A percentile compares a stretch with the other conserved stretches of the same genome.
These are phyloP conservation scores for Diarsia dahlii DNA, from an alignment of 2,888 invertebrate species.

Conservation along the genomic window DNA sequence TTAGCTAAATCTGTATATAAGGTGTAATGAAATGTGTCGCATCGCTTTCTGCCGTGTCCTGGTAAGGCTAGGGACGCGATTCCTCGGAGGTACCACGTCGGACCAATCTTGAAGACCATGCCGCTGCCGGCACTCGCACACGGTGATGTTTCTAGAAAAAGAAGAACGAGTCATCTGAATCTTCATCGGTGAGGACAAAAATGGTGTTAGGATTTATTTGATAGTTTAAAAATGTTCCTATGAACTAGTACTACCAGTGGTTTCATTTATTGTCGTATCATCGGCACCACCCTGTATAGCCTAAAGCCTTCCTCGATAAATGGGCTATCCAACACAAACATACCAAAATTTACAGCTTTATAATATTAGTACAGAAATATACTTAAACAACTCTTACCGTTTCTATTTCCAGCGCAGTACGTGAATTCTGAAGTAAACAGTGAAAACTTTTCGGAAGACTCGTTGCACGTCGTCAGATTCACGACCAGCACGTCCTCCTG, in stretches of 20 bases:
- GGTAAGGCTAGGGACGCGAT: constrained; percentile 20
- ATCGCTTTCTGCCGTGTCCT: constrained; percentile 12
- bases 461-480: constrained; percentile 13
- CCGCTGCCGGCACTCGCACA: constrained; percentile 25
- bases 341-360: too few relatives aligned
- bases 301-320: too few relatives aligned
- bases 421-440: constrained; percentile 86
- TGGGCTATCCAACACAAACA: too few relatives aligned
- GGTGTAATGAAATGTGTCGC: constrained; percentile 3
- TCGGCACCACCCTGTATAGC: too few relatives aligned
- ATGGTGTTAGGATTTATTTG: too few relatives aligned
- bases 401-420: constrained; percentile 87
- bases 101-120: constrained; percentile 29
- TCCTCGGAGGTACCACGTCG: constrained; percentile 29
- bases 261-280: too few relatives aligned
- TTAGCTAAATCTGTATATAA: constrained; percentile 39
- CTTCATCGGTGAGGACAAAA: too few relatives aligned
- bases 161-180: neutral
- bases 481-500: constrained; percentile 30
- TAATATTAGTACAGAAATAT: too few relatives aligned
- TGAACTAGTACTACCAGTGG: too few relatives aligned
- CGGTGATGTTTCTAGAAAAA: constrained; percentile 15
- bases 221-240: too few relatives aligned
- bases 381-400: too few relatives aligned
- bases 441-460: constrained; percentile 5